Conservation (phyloP, 2,113 vertebrate genomes). For the Coracopsis vasa region DNA sequence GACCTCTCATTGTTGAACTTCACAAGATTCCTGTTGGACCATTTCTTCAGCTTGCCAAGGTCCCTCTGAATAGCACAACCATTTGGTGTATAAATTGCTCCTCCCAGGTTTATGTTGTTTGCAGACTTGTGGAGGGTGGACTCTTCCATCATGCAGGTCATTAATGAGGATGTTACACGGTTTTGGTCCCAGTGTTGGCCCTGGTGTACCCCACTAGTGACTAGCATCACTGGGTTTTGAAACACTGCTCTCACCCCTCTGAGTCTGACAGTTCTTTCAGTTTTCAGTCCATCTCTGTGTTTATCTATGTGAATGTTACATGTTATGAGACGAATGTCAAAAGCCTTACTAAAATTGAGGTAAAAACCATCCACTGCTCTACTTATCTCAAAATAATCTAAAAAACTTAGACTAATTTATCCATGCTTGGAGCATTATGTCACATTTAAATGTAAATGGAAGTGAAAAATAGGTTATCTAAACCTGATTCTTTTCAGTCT, state of each 20-base stretch:
- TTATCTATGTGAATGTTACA: not conserved
- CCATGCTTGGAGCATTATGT: not conserved
- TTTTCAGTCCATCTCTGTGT: not conserved
- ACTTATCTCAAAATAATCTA: not conserved
- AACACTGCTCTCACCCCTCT: not conserved
- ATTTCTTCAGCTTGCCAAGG: not conserved
- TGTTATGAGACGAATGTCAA: not conserved
- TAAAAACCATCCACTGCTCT: not conserved
- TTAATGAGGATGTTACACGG: not conserved
- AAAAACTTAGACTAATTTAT: not conserved
- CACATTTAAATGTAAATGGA: not conserved
- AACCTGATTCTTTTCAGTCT: not conserved
- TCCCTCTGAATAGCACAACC: not conserved
- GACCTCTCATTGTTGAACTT: not conserved
- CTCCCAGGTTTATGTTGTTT: not conserved
- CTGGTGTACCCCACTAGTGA: not conserved
- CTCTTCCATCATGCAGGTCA: not conserved
- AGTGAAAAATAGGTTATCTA: not conserved
- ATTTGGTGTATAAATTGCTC: not conserved
- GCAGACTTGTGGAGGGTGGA: not conserved
- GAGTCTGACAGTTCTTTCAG: not conserved
- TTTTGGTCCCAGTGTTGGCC: not conserved
- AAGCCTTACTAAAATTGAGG: not conserved
- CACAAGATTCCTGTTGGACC: not conserved
- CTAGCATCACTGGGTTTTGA: rapidly evolving